phyloP scores from a whole-genome alignment of 2,113 vertebrate species.

The Peromyscus maniculatus region DNA sequence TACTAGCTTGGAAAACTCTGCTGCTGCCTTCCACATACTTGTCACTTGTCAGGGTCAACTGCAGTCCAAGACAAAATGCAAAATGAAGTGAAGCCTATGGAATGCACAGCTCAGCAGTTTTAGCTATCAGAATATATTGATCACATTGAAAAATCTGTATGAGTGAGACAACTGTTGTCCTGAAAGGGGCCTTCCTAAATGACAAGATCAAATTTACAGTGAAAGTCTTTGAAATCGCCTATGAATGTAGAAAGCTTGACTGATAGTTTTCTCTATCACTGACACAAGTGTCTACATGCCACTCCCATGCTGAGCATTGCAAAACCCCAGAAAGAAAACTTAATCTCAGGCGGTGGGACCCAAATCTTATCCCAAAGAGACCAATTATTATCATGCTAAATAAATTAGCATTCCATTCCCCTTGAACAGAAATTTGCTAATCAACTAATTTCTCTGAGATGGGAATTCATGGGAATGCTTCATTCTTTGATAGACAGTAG shows the following conservation, averaged over 20 bases:
- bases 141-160: background rate
- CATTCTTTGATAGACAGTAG: background rate
- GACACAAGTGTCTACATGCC: background rate
- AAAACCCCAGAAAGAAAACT: background rate
- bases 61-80: background rate
- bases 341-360: background rate
- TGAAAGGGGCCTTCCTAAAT: background rate
- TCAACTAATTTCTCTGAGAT: background rate
- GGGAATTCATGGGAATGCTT: background rate
- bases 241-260: background rate
- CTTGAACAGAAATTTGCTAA: background rate
- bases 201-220: background rate
- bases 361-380: background rate
- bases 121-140: conserved; percentile 34
- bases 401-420: background rate
- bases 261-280: background rate
- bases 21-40: background rate
- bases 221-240: background rate
- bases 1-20: background rate
- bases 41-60: background rate
- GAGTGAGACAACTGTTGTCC: background rate
- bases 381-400: background rate
- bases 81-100: background rate
- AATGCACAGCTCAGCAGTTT: background rate
- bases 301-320: background rate